Percentiles rank a stretch among this genome's conserved stretches.
These are phyloP conservation scores for Drosophila seguyi DNA, from an alignment of 1,140 invertebrate species.

Conservation along the genomic window DNA sequence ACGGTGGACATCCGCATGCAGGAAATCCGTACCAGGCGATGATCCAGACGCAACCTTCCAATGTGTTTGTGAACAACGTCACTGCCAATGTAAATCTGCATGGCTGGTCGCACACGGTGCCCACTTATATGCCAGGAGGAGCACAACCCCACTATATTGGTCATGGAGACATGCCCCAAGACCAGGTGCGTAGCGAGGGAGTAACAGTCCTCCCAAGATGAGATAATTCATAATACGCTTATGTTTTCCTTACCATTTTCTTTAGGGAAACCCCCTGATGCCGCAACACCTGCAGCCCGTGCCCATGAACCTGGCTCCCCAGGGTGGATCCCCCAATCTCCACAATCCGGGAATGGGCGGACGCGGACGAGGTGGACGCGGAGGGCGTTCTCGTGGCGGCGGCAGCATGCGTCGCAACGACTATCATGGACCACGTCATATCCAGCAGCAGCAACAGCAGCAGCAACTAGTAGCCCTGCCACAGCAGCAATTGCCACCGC, in stretches of 20 bases:
- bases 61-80: constrained; percentile 87
- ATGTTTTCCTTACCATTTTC: not conserved
- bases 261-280: constrained; percentile 64
- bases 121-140: constrained; percentile 57
- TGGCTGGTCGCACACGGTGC: constrained; percentile 84
- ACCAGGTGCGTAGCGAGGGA: constrained; percentile 61
- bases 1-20: constrained; percentile 66
- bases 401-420: constrained; percentile 65
- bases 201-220: too few species aligned
- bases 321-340: constrained; percentile 48
- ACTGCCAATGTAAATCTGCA: constrained; percentile 88
- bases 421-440: constrained; percentile 62
- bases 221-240: too few species aligned
- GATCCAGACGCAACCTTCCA: constrained; percentile 83
- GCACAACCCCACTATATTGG: constrained; percentile 60
- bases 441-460: constrained; percentile 56
- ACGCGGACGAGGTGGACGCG: constrained; percentile 37
- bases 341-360: constrained; percentile 47
- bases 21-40: constrained; percentile 78
- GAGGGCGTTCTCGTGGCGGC: constrained; percentile 48
- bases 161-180: constrained; percentile 67
- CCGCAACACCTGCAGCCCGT: constrained; percentile 56
- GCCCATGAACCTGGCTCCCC: constrained; percentile 54
- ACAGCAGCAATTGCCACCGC: constrained; percentile 52
- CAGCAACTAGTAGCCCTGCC: constrained; percentile 36